Conservation (phyloP, 1,140 invertebrate genomes). For the Telenomus remus region DNA sequence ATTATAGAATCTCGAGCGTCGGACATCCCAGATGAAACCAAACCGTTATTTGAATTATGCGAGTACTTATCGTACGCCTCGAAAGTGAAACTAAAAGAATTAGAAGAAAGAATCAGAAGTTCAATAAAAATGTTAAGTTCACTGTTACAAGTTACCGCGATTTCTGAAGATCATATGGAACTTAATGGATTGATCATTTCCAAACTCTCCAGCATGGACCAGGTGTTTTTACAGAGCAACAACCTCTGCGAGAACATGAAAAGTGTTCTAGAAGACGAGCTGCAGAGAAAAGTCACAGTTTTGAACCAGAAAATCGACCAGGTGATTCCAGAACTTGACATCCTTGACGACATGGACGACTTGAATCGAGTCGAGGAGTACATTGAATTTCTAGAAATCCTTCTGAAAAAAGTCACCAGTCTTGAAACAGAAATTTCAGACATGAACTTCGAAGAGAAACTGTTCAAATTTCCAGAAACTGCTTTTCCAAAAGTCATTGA, state of each 20-base stretch:
- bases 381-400: constrained; percentile 74
- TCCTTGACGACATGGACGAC: constrained; percentile 74
- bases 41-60: constrained; percentile 73
- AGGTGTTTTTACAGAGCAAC: constrained; percentile 74
- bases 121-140: constrained; percentile 67
- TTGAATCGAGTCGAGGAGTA: constrained; percentile 68
- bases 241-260: constrained; percentile 79
- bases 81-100: constrained; percentile 65
- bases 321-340: constrained; percentile 74
- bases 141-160: constrained; percentile 70
- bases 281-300: constrained; percentile 76
- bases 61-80: constrained; percentile 72
- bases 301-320: constrained; percentile 78
- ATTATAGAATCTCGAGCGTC: constrained; percentile 62
- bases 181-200: constrained; percentile 71
- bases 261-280: constrained; percentile 78
- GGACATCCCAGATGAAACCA: constrained; percentile 72
- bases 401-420: constrained; percentile 77
- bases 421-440: constrained; percentile 76
- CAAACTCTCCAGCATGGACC: constrained; percentile 74
- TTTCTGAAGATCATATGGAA: constrained; percentile 71
- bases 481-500: constrained; percentile 79
- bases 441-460: constrained; percentile 82
- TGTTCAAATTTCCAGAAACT: constrained; percentile 83
- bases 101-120: constrained; percentile 66